These are phyloP conservation scores for Hippoglossus hippoglossus DNA, from an alignment of 2,797 vertebrate species.

Conservation along the genomic window DNA sequence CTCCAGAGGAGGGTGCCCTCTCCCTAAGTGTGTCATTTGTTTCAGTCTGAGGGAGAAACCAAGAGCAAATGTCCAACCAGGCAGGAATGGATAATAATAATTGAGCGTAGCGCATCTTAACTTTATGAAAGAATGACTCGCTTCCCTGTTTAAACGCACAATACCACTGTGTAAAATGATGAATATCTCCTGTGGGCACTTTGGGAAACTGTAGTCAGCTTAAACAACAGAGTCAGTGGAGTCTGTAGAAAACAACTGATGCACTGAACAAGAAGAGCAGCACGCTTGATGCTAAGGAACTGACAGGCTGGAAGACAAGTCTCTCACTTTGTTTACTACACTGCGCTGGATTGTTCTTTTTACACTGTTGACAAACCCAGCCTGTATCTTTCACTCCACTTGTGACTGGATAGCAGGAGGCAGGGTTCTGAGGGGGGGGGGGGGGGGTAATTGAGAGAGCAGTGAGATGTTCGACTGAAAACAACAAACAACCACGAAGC, in stretches of 20 bases:
- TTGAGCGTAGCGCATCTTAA: slow-evolving; percentile 26
- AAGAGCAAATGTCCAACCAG: slow-evolving; percentile 6
- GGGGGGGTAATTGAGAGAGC: neutral
- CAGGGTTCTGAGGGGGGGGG: neutral
- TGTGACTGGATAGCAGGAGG: slow-evolving; percentile 1
- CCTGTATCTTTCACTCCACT: slow-evolving; percentile 16
- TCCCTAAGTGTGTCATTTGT: slow-evolving; percentile 39
- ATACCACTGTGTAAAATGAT: slow-evolving; percentile 44
- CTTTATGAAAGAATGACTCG: slow-evolving; percentile 23
- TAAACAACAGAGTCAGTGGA: slow-evolving; percentile 25
- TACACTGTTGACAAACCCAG: slow-evolving; percentile 40
- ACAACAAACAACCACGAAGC: slow-evolving; percentile 47
- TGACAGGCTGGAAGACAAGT: slow-evolving; percentile 59
- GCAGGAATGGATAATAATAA: slow-evolving; percentile 27
- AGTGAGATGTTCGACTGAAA: slow-evolving; percentile 34
- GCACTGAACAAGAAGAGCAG: slow-evolving; percentile 24
- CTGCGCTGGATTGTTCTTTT: slow-evolving; percentile 40
- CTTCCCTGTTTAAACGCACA: slow-evolving; percentile 45
- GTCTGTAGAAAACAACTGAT: too few species aligned
- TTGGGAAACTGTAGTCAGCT: slow-evolving; percentile 47
- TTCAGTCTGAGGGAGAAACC: slow-evolving; percentile 31
- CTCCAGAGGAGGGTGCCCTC: slow-evolving; percentile 42
- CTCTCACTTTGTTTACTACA: slow-evolving; percentile 37
- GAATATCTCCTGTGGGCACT: slow-evolving; percentile 47
- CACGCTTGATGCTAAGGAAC: slow-evolving; percentile 47